These are phyloP conservation scores for Penaeus indicus DNA, from an alignment of 1,140 invertebrate genomes.

Conservation along the genomic window DNA sequence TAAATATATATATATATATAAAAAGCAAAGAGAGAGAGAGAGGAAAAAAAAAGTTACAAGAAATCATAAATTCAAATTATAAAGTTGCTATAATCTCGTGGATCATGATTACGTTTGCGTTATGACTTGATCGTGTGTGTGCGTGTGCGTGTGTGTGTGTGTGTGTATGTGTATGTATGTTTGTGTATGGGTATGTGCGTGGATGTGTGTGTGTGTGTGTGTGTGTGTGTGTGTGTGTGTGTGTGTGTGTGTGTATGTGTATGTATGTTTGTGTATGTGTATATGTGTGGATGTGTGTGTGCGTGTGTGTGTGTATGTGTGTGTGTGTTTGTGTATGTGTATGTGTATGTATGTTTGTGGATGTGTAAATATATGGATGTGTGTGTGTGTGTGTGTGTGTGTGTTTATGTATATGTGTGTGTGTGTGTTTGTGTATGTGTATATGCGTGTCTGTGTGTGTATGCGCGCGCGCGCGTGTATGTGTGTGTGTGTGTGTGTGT, in stretches of 20 bases:
- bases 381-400: background rate
- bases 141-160: background rate
- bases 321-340: background rate
- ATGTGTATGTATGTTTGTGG: background rate
- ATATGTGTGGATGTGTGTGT: background rate
- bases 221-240: background rate
- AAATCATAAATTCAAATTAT: too few species aligned
- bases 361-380: background rate
- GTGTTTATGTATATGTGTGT: slow-evolving; percentile 8
- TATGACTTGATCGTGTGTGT: too few species aligned
- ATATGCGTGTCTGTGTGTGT: background rate
- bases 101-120: too few species aligned
- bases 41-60: too few species aligned
- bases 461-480: background rate
- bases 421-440: background rate
- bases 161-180: background rate
- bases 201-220: background rate
- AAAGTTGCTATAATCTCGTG: too few species aligned
- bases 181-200: too few species aligned
- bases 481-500: background rate
- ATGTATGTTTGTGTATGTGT: background rate
- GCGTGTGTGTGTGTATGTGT: background rate
- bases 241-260: slow-evolving; percentile 4
- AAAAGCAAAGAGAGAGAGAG: too few species aligned
- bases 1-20: too few species aligned